phyloP scores from a whole-genome alignment of 2,797 vertebrate genomes.

The Anguilla pacifica region DNA sequence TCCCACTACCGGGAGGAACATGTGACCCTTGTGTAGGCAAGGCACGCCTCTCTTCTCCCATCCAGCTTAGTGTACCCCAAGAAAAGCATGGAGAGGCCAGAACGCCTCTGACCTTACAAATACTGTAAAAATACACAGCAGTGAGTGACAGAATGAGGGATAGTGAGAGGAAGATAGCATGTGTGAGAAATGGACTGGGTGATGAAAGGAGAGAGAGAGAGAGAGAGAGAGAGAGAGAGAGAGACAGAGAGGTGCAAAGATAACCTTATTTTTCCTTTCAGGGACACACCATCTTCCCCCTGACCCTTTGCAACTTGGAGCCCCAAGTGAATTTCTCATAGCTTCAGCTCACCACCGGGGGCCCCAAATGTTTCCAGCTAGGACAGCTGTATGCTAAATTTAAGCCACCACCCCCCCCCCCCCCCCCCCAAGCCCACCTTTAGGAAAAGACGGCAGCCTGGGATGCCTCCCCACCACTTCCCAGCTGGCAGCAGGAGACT shows the following conservation, averaged over 20 bases:
- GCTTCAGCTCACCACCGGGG: constrained; percentile 32
- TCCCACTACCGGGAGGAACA: not conserved
- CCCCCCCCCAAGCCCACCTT: constrained; percentile 60
- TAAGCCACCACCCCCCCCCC: constrained; percentile 45
- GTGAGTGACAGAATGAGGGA: not conserved
- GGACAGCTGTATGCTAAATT: constrained; percentile 77
- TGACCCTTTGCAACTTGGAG: not conserved
- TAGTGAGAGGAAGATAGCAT: no score
- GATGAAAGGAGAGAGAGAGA: not conserved
- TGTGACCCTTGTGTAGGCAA: not conserved
- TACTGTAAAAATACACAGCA: not conserved
- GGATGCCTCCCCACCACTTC: constrained; percentile 54
- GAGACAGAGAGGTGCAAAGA: not conserved
- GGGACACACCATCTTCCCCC: not conserved
- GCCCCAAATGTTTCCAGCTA: constrained; percentile 66
- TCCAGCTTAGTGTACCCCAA: not conserved
- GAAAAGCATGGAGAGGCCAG: not conserved
- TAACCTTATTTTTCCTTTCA: not conserved
- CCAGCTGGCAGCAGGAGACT: not conserved
- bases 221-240: not conserved
- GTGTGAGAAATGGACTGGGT: not conserved
- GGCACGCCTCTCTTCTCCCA: not conserved
- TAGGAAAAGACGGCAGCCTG: constrained; percentile 64
- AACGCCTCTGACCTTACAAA: not conserved
- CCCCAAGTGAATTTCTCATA: not conserved